Base-by-base conservation (phyloP, 2,113 vertebrate species). In the Jacana jacana region DNA sequence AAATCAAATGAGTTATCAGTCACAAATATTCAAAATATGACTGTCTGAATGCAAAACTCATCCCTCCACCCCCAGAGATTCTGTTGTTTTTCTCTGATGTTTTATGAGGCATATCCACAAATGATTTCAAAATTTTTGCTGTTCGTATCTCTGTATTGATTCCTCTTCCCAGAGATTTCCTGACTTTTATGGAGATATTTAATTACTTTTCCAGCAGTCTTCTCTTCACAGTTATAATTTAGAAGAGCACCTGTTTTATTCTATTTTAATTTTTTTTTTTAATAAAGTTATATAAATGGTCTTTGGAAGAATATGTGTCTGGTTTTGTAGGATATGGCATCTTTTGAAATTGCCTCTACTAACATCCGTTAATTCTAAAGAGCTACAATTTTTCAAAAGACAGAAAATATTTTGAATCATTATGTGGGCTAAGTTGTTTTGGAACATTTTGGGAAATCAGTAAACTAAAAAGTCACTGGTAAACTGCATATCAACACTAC, bases 341-440 rank as follows among this genome's bases (percentile, higher is more conserved):
- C 30, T 81, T 87, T 85, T 25, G 49, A 39, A 83, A 66, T 40
- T 49, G 1, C 25, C 15, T 54, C 3, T 42, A 51, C 5, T 13
- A 22, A 17, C 49, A 83, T 7, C 13, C 23, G 24, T 40, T 57
- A 44, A 66, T 66, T 91, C 9, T 48, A 31, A 63, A 79, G 28
- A 54, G 6, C 6, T 81, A 40, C 10, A 46, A 7, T 68, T 30
- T 4, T 37, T 85, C 13, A 46, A 79, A 91, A 58, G 8, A 49
- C 27, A 61, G 23, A 42, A 81, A 75, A 9, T 2, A 80, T 22
- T 88, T 57, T 55, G 2, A 57, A 57, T 10, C 8, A 2, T 54
- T 37, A 60, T 20, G 2, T 13, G 5, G 7, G 8, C 0, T 76
- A 58, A 39, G 6, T 2, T 4, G 37, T n/a, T 17, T 17, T 15